Evolutionary conservation across 2,888 invertebrate species (phyloP), one percentile per base, ranked within the genome.

Genomic region (Achlya flavicornis): DNA sequence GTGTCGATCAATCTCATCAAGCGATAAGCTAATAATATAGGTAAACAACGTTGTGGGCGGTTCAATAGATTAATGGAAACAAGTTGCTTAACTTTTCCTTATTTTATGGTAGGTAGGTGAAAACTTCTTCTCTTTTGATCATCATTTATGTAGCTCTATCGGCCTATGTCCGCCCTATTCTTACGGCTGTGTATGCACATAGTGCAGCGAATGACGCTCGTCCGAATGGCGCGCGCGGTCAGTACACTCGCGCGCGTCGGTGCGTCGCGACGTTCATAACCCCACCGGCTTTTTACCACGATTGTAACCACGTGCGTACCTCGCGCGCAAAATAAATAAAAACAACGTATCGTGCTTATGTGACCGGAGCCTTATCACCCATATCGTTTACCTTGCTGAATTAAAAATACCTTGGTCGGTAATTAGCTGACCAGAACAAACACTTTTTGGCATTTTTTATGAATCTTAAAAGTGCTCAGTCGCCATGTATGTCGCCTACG

Each of bases 231-330:
- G 82, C 48, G 48, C 86, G 84, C 90, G 90, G 90, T 89, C 92
- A 93, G 92, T 92, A 88, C 88, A 86, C 90, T 86, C 91, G 89
- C 88, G 90, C 80, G 85, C 89, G 89, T 83, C 87, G 89, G 74
- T 79, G 83, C 81, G 90, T 80, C 81, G 81, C 80, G 83, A 91
- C 92, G 92, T 86, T 69, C 66, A 63, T 58, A 65, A 63, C 70
- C 71, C 66, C 68, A 63, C 75, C 71, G 64, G 64, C 66, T 73
- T 66, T 66, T 66, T 71, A 62, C 59, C 81, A 74, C 79, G 84
- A 80, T 78, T 76, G 80, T 85, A 85, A 83, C 83, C 86, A 86
- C 86, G 89, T 88, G 88, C 78, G 68, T 43, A 19, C 3, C 48
- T 48, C 48, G 66, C 71, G 65, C 75, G 79, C 80, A 78, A 78